These are phyloP conservation scores for Ips typographus DNA, from an alignment of 1,140 invertebrate species.

Conservation along the genomic window DNA sequence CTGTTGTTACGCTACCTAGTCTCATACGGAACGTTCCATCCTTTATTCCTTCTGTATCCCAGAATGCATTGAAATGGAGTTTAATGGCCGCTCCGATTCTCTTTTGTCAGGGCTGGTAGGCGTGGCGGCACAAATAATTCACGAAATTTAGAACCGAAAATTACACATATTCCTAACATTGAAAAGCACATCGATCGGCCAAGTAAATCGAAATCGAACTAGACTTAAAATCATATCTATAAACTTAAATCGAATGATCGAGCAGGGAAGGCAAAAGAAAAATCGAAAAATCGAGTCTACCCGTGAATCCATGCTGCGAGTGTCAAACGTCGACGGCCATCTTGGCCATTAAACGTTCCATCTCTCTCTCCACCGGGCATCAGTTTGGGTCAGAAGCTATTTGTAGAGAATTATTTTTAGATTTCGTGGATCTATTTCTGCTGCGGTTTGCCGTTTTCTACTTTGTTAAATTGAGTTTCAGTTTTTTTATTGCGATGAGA, in stretches of 20 bases:
- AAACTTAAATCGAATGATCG: not conserved
- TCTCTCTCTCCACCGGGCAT: slow-evolving; percentile 36
- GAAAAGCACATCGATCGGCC: not conserved
- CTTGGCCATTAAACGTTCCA: slow-evolving; percentile 41
- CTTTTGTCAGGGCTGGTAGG: slow-evolving; percentile 44
- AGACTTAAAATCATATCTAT: not conserved
- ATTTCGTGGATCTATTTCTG: slow-evolving; percentile 37
- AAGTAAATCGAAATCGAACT: not conserved
- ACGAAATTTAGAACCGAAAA: not conserved
- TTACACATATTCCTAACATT: not conserved
- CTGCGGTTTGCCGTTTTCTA: slow-evolving; percentile 27
- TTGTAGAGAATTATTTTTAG: slow-evolving; percentile 40
- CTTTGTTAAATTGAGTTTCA: slow-evolving; percentile 29
- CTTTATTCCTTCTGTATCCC: slow-evolving; percentile 26
- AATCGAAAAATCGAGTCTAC: not conserved
- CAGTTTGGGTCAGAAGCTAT: slow-evolving; percentile 28
- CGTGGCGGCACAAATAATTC: slow-evolving; percentile 39
- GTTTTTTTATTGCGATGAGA: slow-evolving; percentile 32
- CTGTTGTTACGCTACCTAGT: no score
- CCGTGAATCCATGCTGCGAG: slow-evolving; percentile 11
- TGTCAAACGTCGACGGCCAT: slow-evolving; percentile 42
- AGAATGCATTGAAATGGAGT: slow-evolving; percentile 44
- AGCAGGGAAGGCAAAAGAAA: not conserved
- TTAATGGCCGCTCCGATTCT: slow-evolving; percentile 50
- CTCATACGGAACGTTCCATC: not conserved